Percentiles rank a stretch among this genome's conserved stretches.
phyloP scores from a whole-genome alignment of 2,888 invertebrate species.

The Tetrapedia diversipes region DNA sequence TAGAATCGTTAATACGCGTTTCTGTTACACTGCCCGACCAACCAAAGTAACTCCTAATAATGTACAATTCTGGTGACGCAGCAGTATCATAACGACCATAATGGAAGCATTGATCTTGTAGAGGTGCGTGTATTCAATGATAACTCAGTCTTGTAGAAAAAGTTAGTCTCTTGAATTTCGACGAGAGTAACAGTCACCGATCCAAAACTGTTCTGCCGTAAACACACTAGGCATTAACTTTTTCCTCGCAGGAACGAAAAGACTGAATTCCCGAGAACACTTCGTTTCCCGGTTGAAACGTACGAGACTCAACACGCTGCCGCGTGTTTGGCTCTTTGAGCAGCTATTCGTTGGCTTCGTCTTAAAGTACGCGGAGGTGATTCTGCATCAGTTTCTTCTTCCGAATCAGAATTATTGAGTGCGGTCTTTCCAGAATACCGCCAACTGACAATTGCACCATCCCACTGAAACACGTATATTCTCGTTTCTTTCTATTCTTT shows the following conservation, averaged over 20 bases:
- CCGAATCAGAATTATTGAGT: slow-evolving; percentile 63
- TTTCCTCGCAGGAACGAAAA: slow-evolving; percentile 44
- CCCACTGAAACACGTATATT: slow-evolving; percentile 78
- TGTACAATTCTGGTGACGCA: background rate
- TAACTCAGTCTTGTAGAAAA: slow-evolving; percentile 55
- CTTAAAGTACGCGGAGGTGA: slow-evolving; percentile 67
- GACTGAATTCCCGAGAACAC: slow-evolving; percentile 31
- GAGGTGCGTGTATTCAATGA: slow-evolving; percentile 27
- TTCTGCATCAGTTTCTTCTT: slow-evolving; percentile 64
- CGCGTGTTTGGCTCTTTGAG: slow-evolving; percentile 70
- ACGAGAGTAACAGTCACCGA: slow-evolving; percentile 12
- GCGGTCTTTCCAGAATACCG: slow-evolving; percentile 70
- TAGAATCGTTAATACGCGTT: too few species aligned
- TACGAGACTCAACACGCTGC: slow-evolving; percentile 62
- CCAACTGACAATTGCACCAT: slow-evolving; percentile 80
- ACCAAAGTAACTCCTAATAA: too few species aligned
- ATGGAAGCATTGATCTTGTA: slow-evolving; percentile 18
- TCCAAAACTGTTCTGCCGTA: slow-evolving; percentile 15
- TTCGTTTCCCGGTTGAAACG: slow-evolving; percentile 7
- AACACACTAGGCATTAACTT: slow-evolving; percentile 17
- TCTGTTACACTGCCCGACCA: too few species aligned
- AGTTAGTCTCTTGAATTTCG: slow-evolving; percentile 34
- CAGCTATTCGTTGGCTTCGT: slow-evolving; percentile 76
- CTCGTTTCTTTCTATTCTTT: background rate
- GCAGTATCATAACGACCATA: background rate